These are phyloP conservation scores for Microdon myrmicae DNA, from an alignment of 2,888 invertebrate species.

Conservation along the genomic window DNA sequence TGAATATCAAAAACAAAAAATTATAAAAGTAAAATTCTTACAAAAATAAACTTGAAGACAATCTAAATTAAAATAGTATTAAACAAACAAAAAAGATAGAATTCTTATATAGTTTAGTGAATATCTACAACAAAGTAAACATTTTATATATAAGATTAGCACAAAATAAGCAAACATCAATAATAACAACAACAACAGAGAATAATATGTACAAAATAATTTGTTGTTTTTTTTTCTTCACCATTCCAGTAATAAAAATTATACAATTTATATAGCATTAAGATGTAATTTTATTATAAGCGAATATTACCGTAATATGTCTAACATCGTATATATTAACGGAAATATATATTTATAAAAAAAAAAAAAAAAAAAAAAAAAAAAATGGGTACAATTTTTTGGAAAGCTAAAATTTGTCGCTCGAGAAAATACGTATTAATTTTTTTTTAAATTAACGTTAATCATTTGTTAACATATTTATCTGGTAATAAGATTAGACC, in stretches of 20 bases:
- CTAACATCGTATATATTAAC: not conserved
- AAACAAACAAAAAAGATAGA: not conserved
- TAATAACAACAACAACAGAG: not conserved
- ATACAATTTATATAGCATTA: not conserved
- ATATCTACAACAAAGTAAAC: not conserved
- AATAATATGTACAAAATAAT: not conserved
- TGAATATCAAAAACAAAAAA: slow-evolving; percentile 6
- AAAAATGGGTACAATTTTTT: not conserved
- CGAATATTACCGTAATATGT: not conserved
- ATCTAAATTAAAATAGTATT: slow-evolving; percentile 28
- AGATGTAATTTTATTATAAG: not conserved
- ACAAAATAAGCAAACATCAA: not conserved
- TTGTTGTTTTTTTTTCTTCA: not conserved
- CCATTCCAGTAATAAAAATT: not conserved
- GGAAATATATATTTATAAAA: not conserved
- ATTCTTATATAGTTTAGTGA: not conserved
- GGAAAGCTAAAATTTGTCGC: not conserved
- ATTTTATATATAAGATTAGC: not conserved
- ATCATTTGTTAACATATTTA: slow-evolving; percentile 6
- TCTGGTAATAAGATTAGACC: slow-evolving; percentile 31
- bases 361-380: not conserved
- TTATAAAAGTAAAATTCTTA: slow-evolving; percentile 4
- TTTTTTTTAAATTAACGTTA: too few species aligned
- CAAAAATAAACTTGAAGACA: slow-evolving; percentile 34
- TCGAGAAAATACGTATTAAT: not conserved